Percentiles rank a stretch among this genome's conserved stretches.
phyloP scores from a whole-genome alignment of 2,888 invertebrate genomes.

The Trileptium ribeirensis region DNA sequence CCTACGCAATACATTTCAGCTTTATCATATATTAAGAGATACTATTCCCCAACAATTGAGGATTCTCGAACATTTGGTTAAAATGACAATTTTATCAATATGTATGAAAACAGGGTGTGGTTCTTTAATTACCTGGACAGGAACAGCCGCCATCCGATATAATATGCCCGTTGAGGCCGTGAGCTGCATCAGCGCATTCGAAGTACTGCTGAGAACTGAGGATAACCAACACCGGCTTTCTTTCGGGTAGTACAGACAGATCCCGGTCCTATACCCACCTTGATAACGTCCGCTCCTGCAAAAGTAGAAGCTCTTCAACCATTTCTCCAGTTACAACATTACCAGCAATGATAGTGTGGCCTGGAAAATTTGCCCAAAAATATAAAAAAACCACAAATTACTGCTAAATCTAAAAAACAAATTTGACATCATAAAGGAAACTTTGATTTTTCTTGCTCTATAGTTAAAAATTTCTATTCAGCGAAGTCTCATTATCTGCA shows the following conservation, averaged over 20 bases:
- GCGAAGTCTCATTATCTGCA: too few relatives aligned
- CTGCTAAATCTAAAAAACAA: too few relatives aligned
- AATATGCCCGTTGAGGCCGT: slow-evolving; percentile 84
- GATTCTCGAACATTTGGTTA: too few relatives aligned
- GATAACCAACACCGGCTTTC: slow-evolving; percentile 73
- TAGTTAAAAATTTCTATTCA: too few relatives aligned
- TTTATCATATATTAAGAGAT: too few relatives aligned
- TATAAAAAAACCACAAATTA: too few relatives aligned
- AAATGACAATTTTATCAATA: too few relatives aligned
- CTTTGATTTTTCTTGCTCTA: too few relatives aligned
- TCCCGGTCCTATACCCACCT: slow-evolving; percentile 75
- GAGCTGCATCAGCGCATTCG: slow-evolving; percentile 88
- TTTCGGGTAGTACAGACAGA: slow-evolving; percentile 85
- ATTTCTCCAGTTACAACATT: slow-evolving; percentile 95
- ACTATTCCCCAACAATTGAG: too few relatives aligned
- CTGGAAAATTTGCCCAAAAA: slow-evolving; percentile 57
- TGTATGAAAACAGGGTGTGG: too few relatives aligned
- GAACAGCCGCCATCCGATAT: slow-evolving; percentile 93
- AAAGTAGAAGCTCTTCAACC: slow-evolving; percentile 83
- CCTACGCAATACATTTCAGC: too few relatives aligned
- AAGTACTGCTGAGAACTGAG: slow-evolving; percentile 83
- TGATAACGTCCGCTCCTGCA: slow-evolving; percentile 88
- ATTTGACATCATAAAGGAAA: too few relatives aligned
- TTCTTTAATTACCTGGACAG: slow-evolving; percentile 62
- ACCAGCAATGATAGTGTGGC: slow-evolving; percentile 83